Evolutionary conservation across 2,113 vertebrate species (phyloP), one percentile per base, ranked within the genome.

Genomic region (Micronycteris hirsuta): DNA sequence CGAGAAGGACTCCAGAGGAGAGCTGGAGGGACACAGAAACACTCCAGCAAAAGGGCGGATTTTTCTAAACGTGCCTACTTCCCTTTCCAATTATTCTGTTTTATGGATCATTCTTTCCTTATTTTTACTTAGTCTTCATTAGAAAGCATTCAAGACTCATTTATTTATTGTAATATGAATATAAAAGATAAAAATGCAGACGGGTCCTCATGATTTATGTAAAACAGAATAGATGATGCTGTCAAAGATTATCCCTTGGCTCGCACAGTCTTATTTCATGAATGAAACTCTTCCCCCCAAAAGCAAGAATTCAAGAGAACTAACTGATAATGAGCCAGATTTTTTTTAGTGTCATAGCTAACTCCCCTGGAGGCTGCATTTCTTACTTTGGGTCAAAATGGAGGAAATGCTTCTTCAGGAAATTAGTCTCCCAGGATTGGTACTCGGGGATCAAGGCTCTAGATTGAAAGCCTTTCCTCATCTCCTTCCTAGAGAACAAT

Each of bases 1-100:
- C 86, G 92, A 95, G 96, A 86, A 95, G 96, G 87, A 95, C 58
- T 90, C 90, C 70, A 96, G 80, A 95, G 31, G 33, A 13, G 2
- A 93, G 45, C 95, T 88, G 68, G 49, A 82, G 81, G 26, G 38
- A 67, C 92, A 89, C 38, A 95, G 54, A 81, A 98, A 95, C 97
- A 91, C 61, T 93, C 36, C 22, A 11, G 11, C 28, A 49, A 94
- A 83, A 41, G 10, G 68, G 68, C 11, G 47, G 41, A 24, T 77
- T 49, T 94, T 93, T 90, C 80, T 31, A 82, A 81, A 89, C 83
- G 70, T 24, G 36, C 63, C 43, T 52, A 74, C 41, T 33, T 95
- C 49, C 68, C 41, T 56, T 76, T 65, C 8, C 15, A 74, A 92
- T 15, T 89, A 97, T 52, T 38, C 71, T 43, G 85, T 54, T 56